These are phyloP conservation scores for Verasper variegatus DNA, from an alignment of 2,113 vertebrate species.

Conservation along the genomic window DNA sequence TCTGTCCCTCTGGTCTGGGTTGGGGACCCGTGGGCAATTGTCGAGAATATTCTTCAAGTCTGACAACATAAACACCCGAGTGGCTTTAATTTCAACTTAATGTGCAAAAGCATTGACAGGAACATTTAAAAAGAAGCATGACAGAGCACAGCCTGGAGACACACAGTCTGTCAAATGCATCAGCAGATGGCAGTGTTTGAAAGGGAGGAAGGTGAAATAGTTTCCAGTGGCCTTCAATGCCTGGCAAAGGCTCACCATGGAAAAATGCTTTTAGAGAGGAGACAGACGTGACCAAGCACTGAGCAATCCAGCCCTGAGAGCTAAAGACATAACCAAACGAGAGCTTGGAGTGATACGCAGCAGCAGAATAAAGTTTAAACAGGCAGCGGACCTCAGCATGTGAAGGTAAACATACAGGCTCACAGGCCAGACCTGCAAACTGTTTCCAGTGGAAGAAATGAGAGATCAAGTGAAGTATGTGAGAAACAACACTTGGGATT, in stretches of 20 bases:
- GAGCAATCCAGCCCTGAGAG: conserved; percentile 64
- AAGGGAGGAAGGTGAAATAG: conserved; percentile 68
- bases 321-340: conserved; percentile 73
- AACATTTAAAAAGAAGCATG: background rate
- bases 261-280: conserved; percentile 75
- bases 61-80: conserved; percentile 68
- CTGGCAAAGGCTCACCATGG: conserved; percentile 69
- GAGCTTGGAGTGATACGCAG: conserved; percentile 42
- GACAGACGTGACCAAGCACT: conserved; percentile 77
- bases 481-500: conserved; percentile 26
- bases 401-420: conserved; percentile 20
- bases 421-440: conserved; percentile 3
- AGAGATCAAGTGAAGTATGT: conserved; percentile 27
- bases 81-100: conserved; percentile 21
- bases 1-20: conserved; percentile 88
- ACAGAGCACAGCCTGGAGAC: conserved; percentile 29
- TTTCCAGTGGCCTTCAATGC: conserved; percentile 76
- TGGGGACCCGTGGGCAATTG: conserved; percentile 91
- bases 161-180: conserved; percentile 49
- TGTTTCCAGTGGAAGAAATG: conserved; percentile 59
- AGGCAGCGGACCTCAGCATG: conserved; percentile 14
- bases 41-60: conserved; percentile 94
- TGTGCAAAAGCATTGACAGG: conserved; percentile 29
- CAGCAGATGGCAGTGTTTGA: conserved; percentile 75
- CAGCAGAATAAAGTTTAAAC: conserved; percentile 40